A percentile compares a stretch with the other conserved stretches of the same genome.
These are phyloP conservation scores for Lepeophtheirus nordmannii DNA, from an alignment of 2,888 invertebrate genomes.

Conservation along the genomic window DNA sequence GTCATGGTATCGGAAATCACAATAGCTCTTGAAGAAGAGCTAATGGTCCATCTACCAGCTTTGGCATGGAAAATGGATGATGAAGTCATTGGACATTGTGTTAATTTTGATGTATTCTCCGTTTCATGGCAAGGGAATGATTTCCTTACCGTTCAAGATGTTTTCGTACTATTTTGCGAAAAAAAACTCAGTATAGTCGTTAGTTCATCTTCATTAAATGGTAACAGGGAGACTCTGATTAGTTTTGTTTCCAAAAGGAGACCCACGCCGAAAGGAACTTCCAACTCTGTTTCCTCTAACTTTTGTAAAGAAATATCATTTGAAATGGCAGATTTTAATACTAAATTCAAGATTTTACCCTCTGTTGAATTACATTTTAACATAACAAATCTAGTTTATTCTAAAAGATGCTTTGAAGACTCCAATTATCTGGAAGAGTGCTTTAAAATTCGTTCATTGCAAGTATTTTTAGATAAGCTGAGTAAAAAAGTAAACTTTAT, in stretches of 20 bases:
- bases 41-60: neutral
- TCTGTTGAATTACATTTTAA: neutral
- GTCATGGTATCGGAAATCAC: conserved; percentile 1
- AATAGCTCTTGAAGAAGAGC: neutral
- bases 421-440: neutral
- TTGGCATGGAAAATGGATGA: neutral
- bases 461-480: neutral
- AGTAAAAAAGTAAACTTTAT: neutral
- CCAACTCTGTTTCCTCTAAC: neutral
- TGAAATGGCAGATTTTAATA: neutral
- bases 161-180: neutral
- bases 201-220: neutral
- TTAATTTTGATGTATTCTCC: neutral
- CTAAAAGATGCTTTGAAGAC: neutral
- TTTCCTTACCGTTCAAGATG: neutral
- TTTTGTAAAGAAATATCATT: neutral
- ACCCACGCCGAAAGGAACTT: neutral
- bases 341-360: neutral
- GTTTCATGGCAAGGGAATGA: neutral
- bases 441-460: neutral
- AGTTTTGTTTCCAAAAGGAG: neutral
- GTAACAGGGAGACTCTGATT: neutral
- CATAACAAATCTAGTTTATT: neutral
- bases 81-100: conserved; percentile 1
- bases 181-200: neutral